Evolutionary conservation across 2,888 invertebrate species (phyloP).

Genomic region (Phania funesta): DNA sequence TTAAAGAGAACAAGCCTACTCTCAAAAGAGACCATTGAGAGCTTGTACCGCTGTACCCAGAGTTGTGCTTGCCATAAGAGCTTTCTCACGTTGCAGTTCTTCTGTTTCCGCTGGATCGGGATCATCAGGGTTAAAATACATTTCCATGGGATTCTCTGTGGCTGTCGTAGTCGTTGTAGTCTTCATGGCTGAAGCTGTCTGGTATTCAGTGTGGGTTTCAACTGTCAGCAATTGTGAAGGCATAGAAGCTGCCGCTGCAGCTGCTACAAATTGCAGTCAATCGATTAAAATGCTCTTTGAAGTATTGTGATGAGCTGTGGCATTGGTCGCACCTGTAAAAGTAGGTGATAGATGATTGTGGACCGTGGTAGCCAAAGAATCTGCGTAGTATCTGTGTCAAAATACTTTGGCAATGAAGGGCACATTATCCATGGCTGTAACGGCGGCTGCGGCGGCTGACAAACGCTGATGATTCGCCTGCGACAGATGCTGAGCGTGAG

Average conservation of each 20-base stretch:
- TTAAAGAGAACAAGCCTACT: background rate
- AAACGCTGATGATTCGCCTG: slow-evolving; percentile 72
- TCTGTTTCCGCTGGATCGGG: background rate
- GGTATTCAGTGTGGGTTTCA: slow-evolving; percentile 56
- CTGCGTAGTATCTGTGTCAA: slow-evolving; percentile 81
- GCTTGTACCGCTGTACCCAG: slow-evolving; percentile 75
- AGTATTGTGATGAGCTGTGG: slow-evolving; percentile 58
- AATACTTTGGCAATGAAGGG: slow-evolving; percentile 81
- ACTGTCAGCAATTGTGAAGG: slow-evolving; percentile 54
- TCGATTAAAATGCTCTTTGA: slow-evolving; percentile 77
- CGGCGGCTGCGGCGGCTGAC: slow-evolving; percentile 72
- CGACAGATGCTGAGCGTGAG: slow-evolving; percentile 69
- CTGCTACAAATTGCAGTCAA: slow-evolving; percentile 78
- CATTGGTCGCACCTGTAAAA: slow-evolving; percentile 40
- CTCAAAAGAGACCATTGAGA: slow-evolving; percentile 72
- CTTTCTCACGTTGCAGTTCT: slow-evolving; percentile 49
- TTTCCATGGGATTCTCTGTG: slow-evolving; percentile 15
- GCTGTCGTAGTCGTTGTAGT: background rate
- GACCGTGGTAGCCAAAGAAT: slow-evolving; percentile 73
- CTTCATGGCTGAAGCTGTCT: slow-evolving; percentile 11
- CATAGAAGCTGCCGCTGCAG: slow-evolving; percentile 69
- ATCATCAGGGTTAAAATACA: slow-evolving; percentile 22
- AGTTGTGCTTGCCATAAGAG: slow-evolving; percentile 69
- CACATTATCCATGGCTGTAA: slow-evolving; percentile 76
- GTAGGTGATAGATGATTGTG: slow-evolving; percentile 59